Base-by-base conservation (phyloP, 2,888 invertebrate species). In the Cosmia pyralina region DNA sequence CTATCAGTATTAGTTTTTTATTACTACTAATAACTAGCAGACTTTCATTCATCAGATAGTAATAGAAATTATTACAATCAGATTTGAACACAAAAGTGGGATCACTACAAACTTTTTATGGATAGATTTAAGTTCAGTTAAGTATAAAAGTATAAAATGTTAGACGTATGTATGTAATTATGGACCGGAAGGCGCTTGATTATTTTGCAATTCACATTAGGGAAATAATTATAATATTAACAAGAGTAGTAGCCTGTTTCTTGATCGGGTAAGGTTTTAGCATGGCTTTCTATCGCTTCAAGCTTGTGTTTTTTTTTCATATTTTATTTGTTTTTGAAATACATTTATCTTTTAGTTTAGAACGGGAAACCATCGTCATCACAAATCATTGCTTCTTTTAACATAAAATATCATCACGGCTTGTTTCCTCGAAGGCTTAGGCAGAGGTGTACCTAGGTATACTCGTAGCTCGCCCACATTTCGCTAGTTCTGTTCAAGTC, bases 171-270 rank as follows among this genome's bases (percentile, higher is more conserved):
- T 81, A 71, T 82, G 88, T 89, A 89, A 91, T 92, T 90, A 90
- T 82, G 70, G 82, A 85, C 88, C 89, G 92, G 92, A 93, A 92
- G 88, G 72, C 88, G 77, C 72, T 85, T 80, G 82, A 88, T 88
- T 86, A 89, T 90, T 90, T 89, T 81, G 90, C 89, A 90, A 90
- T 90, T 88, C 84, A 87, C 84, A 90, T 88, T 87, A 85, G 83
- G 83, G 83, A 89, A 87, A 84, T 84, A 81, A 86, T 87, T 82
- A 85, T 79, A 86, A 83, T 77, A 85, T 81, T 81, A 81, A 81
- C 78, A 72, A 84, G 79, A 76, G 73, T 71, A 74, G n/a, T 28
- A 28, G 80, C 76, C 80, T 63, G 83, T 59, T 64, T 75, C 71
- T 55, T 44, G 69, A 28, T 38, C 48, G 38, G 57, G 28, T 53